Conservation (phyloP, 2,888 invertebrate genomes). For the Euspilapteryx auroguttella region DNA sequence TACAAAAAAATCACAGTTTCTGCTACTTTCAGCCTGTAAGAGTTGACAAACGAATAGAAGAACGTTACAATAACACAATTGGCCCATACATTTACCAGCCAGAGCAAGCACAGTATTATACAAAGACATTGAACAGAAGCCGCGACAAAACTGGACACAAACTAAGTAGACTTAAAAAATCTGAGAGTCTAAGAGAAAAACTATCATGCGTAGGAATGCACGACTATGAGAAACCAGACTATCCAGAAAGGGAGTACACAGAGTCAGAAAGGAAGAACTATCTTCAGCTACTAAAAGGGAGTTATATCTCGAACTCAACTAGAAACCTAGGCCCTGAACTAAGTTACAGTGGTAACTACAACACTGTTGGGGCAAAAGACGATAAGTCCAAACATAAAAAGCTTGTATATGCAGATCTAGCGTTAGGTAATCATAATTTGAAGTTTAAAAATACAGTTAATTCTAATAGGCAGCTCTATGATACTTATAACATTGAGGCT, state of each 20-base stretch:
- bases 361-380: constrained; percentile 36
- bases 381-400: constrained; percentile 52
- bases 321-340: constrained; percentile 40
- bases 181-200: constrained; percentile 51
- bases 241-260: constrained; percentile 44
- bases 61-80: constrained; percentile 45
- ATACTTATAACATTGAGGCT: constrained; percentile 40
- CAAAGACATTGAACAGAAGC: constrained; percentile 49
- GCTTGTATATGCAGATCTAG: constrained; percentile 56
- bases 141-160: constrained; percentile 48
- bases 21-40: constrained; percentile 69
- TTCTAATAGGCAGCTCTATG: constrained; percentile 58
- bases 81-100: constrained; percentile 51
- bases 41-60: constrained; percentile 57
- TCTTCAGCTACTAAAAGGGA: constrained; percentile 44
- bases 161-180: constrained; percentile 48
- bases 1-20: constrained; percentile 68
- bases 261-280: constrained; percentile 47
- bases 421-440: constrained; percentile 58
- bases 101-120: constrained; percentile 39
- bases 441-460: constrained; percentile 61
- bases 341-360: constrained; percentile 29
- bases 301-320: constrained; percentile 53
- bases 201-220: constrained; percentile 52
- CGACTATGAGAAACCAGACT: constrained; percentile 49